Evolutionary conservation across 2,888 invertebrate genomes (phyloP).

Genomic region (Nemoura dubitans): DNA sequence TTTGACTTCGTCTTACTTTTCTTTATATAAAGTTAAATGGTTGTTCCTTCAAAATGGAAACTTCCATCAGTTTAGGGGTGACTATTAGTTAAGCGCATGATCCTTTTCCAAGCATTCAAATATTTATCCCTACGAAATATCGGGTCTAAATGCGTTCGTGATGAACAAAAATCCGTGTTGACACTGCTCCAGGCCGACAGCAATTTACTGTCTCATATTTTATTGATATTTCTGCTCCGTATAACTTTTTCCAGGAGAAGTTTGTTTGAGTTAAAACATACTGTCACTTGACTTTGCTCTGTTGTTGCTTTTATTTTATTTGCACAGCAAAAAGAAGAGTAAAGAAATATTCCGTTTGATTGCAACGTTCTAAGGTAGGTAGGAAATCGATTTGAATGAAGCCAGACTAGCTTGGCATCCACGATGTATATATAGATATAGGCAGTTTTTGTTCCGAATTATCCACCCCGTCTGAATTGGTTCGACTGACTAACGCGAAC

Average conservation of each 20-base stretch:
- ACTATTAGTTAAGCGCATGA: not conserved
- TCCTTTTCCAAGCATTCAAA: not conserved
- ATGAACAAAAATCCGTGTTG: not conserved
- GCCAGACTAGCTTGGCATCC: not conserved
- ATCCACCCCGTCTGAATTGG: not conserved
- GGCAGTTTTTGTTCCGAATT: not conserved
- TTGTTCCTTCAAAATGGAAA: not conserved
- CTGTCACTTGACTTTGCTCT: conserved; percentile 8
- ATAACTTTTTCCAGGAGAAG: not conserved
- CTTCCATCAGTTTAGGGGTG: not conserved
- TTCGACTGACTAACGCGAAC: not conserved
- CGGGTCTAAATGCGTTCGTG: not conserved
- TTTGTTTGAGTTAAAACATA: conserved; percentile 24
- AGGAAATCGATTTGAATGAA: not conserved
- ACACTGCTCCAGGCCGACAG: not conserved
- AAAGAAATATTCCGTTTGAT: not conserved
- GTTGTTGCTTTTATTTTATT: not conserved
- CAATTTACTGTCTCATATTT: conserved; percentile 13
- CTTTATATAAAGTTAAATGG: not conserved
- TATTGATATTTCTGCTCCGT: conserved; percentile 17
- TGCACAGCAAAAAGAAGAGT: not conserved
- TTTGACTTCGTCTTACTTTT: not conserved
- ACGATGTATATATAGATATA: not conserved
- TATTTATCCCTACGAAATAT: not conserved
- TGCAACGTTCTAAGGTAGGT: not conserved